phyloP scores from a whole-genome alignment of 2,888 invertebrate species.

The Timema podura region DNA sequence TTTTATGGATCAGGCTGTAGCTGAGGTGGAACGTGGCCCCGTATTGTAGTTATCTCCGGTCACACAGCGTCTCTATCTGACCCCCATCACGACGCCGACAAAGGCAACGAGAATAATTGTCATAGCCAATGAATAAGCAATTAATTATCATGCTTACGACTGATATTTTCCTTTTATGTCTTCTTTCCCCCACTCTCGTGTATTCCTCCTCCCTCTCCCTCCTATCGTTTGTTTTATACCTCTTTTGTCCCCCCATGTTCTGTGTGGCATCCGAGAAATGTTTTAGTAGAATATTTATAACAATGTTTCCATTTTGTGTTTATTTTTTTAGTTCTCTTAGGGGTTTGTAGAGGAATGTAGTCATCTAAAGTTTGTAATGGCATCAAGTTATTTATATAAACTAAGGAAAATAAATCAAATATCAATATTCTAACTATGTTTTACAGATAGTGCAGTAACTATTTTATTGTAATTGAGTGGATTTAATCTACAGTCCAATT shows the following conservation, averaged over 20 bases:
- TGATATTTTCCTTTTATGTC: background rate
- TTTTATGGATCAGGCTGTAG: background rate
- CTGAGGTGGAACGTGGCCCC: background rate
- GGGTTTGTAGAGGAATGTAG: too few relatives aligned
- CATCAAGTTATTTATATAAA: too few relatives aligned
- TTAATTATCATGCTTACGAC: conserved; percentile 22
- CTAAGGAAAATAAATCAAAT: too few relatives aligned
- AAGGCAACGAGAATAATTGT: conserved; percentile 25
- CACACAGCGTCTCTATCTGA: conserved; percentile 12
- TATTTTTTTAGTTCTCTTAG: too few relatives aligned
- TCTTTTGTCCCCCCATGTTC: background rate
- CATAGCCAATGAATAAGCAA: conserved; percentile 27
- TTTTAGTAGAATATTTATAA: too few relatives aligned
- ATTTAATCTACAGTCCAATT: too few relatives aligned
- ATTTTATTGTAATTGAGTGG: too few relatives aligned
- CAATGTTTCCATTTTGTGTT: too few relatives aligned
- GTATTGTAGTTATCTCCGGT: conserved; percentile 11
- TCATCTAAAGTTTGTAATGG: too few relatives aligned
- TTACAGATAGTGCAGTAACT: too few relatives aligned
- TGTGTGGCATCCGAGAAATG: background rate
- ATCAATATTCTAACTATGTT: too few relatives aligned
- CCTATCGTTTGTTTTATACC: background rate
- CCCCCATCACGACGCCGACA: conserved; percentile 19
- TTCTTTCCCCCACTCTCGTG: background rate
- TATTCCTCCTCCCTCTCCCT: background rate